phyloP scores from a whole-genome alignment of 2,888 invertebrate species.

The Latrodectus hesperus region DNA sequence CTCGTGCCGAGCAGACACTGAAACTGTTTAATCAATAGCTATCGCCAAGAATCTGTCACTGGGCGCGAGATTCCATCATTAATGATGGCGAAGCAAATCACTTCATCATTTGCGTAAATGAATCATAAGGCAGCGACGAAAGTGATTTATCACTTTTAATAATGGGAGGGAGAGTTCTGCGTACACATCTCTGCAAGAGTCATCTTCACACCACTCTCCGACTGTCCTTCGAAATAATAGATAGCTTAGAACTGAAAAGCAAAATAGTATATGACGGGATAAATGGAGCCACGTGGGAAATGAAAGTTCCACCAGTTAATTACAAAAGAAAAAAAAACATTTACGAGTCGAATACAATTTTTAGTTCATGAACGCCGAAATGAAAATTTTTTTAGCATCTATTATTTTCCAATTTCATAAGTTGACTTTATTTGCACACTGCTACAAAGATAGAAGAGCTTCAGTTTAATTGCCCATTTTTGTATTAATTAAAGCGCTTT shows the following conservation, averaged over 20 bases:
- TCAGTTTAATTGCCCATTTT: no score
- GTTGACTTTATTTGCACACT: no score
- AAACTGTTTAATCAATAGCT: not conserved
- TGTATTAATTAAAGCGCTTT: no score
- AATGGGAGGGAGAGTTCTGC: not conserved
- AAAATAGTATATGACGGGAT: not conserved
- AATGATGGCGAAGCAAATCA: not conserved
- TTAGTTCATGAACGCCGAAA: no score
- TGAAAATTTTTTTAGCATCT: no score
- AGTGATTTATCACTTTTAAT: conserved; percentile 31
- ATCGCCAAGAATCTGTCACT: not conserved
- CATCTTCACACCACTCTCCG: not conserved
- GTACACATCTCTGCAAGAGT: not conserved
- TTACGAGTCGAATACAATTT: not conserved
- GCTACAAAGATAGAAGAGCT: no score
- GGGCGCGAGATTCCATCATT: not conserved
- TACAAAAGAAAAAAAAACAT: not conserved
- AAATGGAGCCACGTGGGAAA: not conserved
- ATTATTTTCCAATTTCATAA: no score
- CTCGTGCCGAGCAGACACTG: not conserved
- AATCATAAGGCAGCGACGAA: not conserved
- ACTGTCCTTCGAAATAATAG: conserved; percentile 9
- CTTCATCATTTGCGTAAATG: conserved; percentile 28
- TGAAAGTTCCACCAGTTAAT: not conserved
- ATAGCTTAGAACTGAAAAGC: not conserved